Evolutionary conservation across 1,140 invertebrate genomes (phyloP).

Genomic region (Asobara japonica): DNA sequence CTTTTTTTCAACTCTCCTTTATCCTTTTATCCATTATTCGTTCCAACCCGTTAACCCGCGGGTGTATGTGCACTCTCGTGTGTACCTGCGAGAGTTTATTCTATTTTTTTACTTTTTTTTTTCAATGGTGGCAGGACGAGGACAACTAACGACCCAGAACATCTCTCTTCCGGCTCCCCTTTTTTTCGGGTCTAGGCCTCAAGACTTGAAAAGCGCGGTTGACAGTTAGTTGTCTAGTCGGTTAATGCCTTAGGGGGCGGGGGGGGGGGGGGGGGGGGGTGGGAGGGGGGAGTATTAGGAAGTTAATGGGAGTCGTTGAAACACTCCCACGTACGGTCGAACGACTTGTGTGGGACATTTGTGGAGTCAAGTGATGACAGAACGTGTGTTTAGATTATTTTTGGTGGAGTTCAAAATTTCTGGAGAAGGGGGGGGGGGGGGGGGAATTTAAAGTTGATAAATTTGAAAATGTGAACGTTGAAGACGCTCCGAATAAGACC

Average conservation of each 20-base stretch:
- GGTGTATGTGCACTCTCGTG: slow-evolving; percentile 13
- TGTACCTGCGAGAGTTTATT: slow-evolving; percentile 18
- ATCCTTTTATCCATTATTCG: slow-evolving; percentile 32
- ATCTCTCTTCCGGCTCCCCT: slow-evolving; percentile 6
- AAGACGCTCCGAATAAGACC: no score
- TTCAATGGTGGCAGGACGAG: neutral
- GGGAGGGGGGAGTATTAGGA: neutral
- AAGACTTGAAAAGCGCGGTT: neutral
- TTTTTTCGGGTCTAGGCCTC: slow-evolving; percentile 7
- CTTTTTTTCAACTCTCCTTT: slow-evolving; percentile 20
- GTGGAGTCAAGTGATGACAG: no score
- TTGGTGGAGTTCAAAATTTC: no score
- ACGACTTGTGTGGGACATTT: neutral
- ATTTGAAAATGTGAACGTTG: no score
- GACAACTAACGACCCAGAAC: slow-evolving; percentile 23
- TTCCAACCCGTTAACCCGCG: slow-evolving; percentile 38
- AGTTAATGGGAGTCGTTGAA: slow-evolving; percentile 3
- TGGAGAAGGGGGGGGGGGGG: no score
- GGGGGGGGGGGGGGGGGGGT: neutral
- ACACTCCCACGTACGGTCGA: neutral
- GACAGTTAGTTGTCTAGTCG: neutral
- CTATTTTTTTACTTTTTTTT: neutral
- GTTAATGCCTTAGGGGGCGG: neutral
- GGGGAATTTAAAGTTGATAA: no score
- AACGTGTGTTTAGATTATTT: no score